Evolutionary conservation across 2,888 invertebrate species (phyloP), one percentile per base, ranked within the genome.

Genomic region (Perizoma affinitatum): DNA sequence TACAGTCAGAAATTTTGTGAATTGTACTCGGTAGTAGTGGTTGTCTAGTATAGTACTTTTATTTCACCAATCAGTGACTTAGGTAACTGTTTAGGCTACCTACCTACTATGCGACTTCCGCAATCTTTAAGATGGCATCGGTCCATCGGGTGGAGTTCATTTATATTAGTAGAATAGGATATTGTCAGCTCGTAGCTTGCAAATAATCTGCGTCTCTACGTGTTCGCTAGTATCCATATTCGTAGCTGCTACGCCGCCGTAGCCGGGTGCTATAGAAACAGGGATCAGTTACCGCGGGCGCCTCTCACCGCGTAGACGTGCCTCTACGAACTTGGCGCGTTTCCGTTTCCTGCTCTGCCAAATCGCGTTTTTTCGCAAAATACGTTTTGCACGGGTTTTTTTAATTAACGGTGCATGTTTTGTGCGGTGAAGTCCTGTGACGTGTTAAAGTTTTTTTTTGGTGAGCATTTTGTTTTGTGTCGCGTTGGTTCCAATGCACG

Each of bases 181-280:
- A 22, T 22, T 22, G 22, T 22, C 22, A 3, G 22, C 22, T 22
- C 38, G 7, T 38, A 38, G 38, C 7, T 38, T 38, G 38, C 22
- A 49, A 40, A 57, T 33, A 10, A 45, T 10, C 50, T 51, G 46
- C 35, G 6, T 44, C 44, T 44, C 6, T 42, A 5, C 10, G 10
- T 38, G 6, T 42, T 42, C 10, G 10, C 10, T 42, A 10, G 10
- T 56, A 34, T 34, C 40, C 78, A 81, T 81, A 82, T 80, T 79
- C 74, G 76, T 77, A 75, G 81, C 56, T 35, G 63, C 83, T 84
- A 86, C 85, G 82, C 68, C 56, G 62, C 60, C 84, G 85, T 84
- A 88, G 86, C 78, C 75, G 86, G 88, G 76, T 86, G 86, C 90
- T 89, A 90, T 90, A 89, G 90, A 81, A 87, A 90, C 90, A 66